These are phyloP conservation scores for Ypsolopha scabrella DNA, from an alignment of 2,888 invertebrate genomes.

Conservation along the genomic window DNA sequence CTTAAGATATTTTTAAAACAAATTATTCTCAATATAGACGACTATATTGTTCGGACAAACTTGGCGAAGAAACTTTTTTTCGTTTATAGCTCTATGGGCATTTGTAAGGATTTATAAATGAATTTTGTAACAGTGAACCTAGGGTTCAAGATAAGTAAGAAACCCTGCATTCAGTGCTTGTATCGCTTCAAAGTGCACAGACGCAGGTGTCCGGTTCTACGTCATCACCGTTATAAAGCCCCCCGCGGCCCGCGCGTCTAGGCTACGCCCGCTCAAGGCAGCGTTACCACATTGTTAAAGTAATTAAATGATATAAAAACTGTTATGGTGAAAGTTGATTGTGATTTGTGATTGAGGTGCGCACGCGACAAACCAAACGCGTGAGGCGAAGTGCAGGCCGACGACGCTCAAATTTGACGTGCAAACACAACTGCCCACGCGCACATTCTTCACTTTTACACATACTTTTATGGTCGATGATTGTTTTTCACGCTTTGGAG, in stretches of 20 bases:
- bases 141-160: neutral
- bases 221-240: slow-evolving; percentile 44
- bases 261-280: neutral
- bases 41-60: too few relatives aligned
- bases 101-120: too few relatives aligned
- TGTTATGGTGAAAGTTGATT: slow-evolving; percentile 56
- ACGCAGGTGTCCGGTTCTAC: slow-evolving; percentile 33
- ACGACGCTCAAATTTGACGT: slow-evolving; percentile 29
- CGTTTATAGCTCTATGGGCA: too few relatives aligned
- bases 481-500: too few relatives aligned
- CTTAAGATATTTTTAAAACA: too few relatives aligned
- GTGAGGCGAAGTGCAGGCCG: neutral
- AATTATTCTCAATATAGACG: too few relatives aligned
- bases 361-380: slow-evolving; percentile 11
- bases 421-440: slow-evolving; percentile 24
- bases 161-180: neutral
- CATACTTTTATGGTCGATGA: neutral
- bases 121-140: too few relatives aligned
- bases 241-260: slow-evolving; percentile 13
- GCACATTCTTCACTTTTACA: slow-evolving; percentile 5
- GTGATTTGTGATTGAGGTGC: slow-evolving; percentile 47
- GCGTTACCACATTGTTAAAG: slow-evolving; percentile 9
- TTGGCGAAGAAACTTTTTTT: too few relatives aligned
- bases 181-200: neutral
- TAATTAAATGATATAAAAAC: slow-evolving; percentile 11